A percentile compares a stretch with the other conserved stretches of the same genome.
phyloP scores from a whole-genome alignment of 2,797 vertebrate species.

The Manis javanica region DNA sequence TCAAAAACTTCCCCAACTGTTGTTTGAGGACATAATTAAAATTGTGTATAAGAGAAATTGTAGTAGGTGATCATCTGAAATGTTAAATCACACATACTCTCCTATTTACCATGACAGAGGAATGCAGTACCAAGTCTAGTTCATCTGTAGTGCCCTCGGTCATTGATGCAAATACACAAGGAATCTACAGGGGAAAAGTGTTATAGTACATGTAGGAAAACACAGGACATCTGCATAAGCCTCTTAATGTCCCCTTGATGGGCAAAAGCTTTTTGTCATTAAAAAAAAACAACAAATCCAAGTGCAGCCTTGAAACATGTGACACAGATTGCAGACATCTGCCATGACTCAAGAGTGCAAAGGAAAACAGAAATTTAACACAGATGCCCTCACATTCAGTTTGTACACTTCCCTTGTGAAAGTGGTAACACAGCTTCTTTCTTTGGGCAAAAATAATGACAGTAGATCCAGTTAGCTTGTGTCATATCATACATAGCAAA shows the following conservation, averaged over 20 bases:
- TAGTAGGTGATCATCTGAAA: not conserved
- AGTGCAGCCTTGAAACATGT: not conserved
- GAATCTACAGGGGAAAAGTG: not conserved
- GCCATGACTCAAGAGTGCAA: not conserved
- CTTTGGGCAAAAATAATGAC: not conserved
- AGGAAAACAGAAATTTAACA: not conserved
- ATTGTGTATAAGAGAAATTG: not conserved
- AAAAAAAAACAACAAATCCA: not conserved
- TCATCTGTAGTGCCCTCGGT: not conserved
- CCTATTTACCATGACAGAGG: not conserved
- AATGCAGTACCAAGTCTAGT: not conserved
- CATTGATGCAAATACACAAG: not conserved
- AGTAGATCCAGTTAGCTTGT: not conserved
- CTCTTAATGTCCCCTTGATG: not conserved
- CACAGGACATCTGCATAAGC: not conserved
- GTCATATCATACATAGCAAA: not conserved
- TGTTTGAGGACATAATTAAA: slow-evolving; percentile 25
- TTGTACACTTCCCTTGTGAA: not conserved
- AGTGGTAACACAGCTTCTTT: not conserved
- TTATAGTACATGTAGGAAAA: not conserved
- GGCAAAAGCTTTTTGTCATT: not conserved
- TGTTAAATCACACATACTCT: not conserved
- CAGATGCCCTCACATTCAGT: not conserved
- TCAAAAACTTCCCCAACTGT: slow-evolving; percentile 1
- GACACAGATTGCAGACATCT: not conserved